Conservation (phyloP, 2,888 invertebrate species). For the Drosophila ezoana region DNA sequence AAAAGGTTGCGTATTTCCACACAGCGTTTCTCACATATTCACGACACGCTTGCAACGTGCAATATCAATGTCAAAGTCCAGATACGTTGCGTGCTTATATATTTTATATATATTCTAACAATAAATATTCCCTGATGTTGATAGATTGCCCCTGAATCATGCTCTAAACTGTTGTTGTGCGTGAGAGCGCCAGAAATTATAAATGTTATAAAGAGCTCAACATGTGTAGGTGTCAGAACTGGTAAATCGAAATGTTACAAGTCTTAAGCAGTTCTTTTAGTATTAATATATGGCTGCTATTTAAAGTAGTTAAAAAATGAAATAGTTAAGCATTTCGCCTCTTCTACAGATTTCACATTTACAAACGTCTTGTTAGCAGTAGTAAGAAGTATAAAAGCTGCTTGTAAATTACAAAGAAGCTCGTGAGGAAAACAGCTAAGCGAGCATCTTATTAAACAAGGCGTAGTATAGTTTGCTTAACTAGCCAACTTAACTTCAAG, state of each 20-base stretch:
- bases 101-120: slow-evolving; percentile 20
- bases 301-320: no score
- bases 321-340: no score
- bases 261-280: neutral
- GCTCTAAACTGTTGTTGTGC: neutral
- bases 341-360: no score
- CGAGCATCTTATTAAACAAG: no score
- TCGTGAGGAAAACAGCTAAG: no score
- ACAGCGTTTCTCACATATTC: slow-evolving; percentile 33
- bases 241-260: neutral
- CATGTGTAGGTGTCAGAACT: slow-evolving; percentile 5
- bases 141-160: slow-evolving; percentile 39
- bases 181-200: neutral
- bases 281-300: neutral
- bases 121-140: slow-evolving; percentile 40
- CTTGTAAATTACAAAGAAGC: no score
- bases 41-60: slow-evolving; percentile 32
- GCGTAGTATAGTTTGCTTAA: no score
- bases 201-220: neutral
- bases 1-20: slow-evolving; percentile 57
- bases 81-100: neutral
- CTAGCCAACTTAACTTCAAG: no score
- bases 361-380: no score
- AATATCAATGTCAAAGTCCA: slow-evolving; percentile 34
- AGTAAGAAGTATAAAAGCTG: no score